Conservation (phyloP, 2,113 vertebrate genomes). For the Mola mola region DNA sequence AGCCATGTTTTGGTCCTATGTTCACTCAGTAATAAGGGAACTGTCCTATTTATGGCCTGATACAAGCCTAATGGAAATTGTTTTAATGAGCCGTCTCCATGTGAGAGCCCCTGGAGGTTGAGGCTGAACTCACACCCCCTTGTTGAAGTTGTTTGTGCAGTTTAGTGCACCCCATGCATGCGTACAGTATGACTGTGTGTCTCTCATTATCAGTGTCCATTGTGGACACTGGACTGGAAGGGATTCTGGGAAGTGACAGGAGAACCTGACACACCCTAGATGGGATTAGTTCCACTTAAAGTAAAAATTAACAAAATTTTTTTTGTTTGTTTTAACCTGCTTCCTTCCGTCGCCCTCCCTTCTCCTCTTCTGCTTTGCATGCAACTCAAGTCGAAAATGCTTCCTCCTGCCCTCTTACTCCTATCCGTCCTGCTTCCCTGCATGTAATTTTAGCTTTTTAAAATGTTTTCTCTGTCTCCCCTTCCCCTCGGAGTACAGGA, state of each 20-base stretch:
- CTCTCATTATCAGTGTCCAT: slow-evolving; percentile 12
- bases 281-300: slow-evolving; percentile 49
- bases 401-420: not conserved
- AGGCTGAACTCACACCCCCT: slow-evolving; percentile 29
- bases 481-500: slow-evolving; percentile 58
- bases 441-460: slow-evolving; percentile 66
- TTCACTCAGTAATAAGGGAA: slow-evolving; percentile 48
- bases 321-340: slow-evolving; percentile 31
- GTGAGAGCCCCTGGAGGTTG: slow-evolving; percentile 58
- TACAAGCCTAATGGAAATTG: slow-evolving; percentile 70
- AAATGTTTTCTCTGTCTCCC: slow-evolving; percentile 69
- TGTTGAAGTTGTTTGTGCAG: slow-evolving; percentile 12
- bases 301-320: slow-evolving; percentile 8
- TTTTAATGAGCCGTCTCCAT: slow-evolving; percentile 68
- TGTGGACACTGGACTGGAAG: slow-evolving; percentile 18
- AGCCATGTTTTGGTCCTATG: slow-evolving; percentile 66
- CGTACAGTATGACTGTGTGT: not conserved
- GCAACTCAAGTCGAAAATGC: slow-evolving; percentile 27
- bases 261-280: slow-evolving; percentile 18
- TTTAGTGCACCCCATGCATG: slow-evolving; percentile 4
- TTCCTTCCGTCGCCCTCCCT: not conserved
- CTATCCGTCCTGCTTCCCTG: slow-evolving; percentile 30
- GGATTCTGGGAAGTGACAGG: slow-evolving; percentile 20
- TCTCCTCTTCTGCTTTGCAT: slow-evolving; percentile 23
- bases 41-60: slow-evolving; percentile 64